Base-by-base conservation (phyloP, 2,113 vertebrate genomes). In the Gracilinanus agilis region DNA sequence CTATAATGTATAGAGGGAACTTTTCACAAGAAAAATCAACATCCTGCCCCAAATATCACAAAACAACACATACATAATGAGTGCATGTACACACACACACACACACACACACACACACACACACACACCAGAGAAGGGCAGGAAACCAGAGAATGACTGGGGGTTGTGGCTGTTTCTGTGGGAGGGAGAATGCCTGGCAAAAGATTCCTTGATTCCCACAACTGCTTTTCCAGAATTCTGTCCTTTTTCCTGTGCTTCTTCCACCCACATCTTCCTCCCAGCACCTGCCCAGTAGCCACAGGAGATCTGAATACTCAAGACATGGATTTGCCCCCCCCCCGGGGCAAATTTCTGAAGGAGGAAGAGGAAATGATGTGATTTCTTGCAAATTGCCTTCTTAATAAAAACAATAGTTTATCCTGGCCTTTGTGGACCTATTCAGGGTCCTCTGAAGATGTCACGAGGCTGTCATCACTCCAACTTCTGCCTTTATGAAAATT, bases 401-500 rank as follows among this genome's bases (percentile, higher is more conserved):
- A 8, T 9, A 2, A 44, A n/a, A 97, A 9, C 34, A 75, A 25
- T 94, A 44, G 93, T 7, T 27, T 13, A 40, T 58, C 92, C 44
- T 92, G 53, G 53, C n/a, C 55, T 67, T 19, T 83, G 21, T 83
- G n/a, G 21, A 40, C 67, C 19, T 40, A 3, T 40, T 23, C n/a
- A 40, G 34, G 16, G 16, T 83, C 67, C 19, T 10, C 67, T 40
- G 19, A 83, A 83, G 7, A 83, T 83, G n/a, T 6, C 8, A 34
- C 19, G 23, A 3, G 1, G 24, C 19, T 49, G 29, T 90, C 92
- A 54, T 27, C 53, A 94, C n/a, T 23, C 56, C 91, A 94, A 44
- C 29, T 91, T 91, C 96, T 83, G 90, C 34, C 55, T 94, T 96
- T 92, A 93, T 93, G 55, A 97, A 96, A 89, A 75, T 24, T 90